Evolutionary conservation across 1,140 invertebrate genomes (phyloP).

Genomic region (Piezodorus guildinii): DNA sequence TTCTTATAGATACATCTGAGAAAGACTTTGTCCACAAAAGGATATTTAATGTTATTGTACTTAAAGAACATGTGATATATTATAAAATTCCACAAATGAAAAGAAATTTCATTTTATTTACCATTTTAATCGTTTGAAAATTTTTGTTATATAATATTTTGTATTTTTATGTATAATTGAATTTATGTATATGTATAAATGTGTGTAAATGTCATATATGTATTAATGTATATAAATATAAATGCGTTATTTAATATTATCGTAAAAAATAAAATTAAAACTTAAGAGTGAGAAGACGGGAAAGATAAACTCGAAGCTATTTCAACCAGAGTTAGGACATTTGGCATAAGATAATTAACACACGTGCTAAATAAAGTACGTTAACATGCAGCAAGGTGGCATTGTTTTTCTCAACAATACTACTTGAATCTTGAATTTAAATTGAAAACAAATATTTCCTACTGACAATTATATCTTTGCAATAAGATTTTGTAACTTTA

Average conservation of each 20-base stretch:
- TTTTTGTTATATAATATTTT: constrained; percentile 22
- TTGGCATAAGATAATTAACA: not conserved
- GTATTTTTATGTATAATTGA: constrained; percentile 23
- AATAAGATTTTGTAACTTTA: constrained; percentile 24
- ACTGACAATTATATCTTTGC: constrained; percentile 18
- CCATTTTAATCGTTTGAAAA: constrained; percentile 11
- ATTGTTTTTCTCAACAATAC: too few relatives aligned
- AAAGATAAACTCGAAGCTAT: not conserved
- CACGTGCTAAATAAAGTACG: too few relatives aligned
- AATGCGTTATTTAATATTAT: constrained; percentile 20
- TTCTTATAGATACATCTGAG: too few relatives aligned
- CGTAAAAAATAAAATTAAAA: constrained; percentile 6
- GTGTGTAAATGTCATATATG: constrained; percentile 22
- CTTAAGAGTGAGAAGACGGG: constrained; percentile 11
- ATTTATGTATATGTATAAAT: constrained; percentile 18
- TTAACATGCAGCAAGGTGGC: too few relatives aligned
- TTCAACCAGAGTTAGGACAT: not conserved
- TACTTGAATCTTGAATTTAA: too few relatives aligned
- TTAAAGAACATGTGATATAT: constrained; percentile 8
- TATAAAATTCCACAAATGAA: constrained; percentile 18
- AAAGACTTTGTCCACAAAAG: too few relatives aligned
- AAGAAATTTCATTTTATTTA: not conserved
- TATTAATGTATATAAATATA: constrained; percentile 18
- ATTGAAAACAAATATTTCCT: not conserved
- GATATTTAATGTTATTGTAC: constrained; percentile 1